These are phyloP conservation scores for Leistus spinibarbis DNA, from an alignment of 2,888 invertebrate genomes.

Conservation along the genomic window DNA sequence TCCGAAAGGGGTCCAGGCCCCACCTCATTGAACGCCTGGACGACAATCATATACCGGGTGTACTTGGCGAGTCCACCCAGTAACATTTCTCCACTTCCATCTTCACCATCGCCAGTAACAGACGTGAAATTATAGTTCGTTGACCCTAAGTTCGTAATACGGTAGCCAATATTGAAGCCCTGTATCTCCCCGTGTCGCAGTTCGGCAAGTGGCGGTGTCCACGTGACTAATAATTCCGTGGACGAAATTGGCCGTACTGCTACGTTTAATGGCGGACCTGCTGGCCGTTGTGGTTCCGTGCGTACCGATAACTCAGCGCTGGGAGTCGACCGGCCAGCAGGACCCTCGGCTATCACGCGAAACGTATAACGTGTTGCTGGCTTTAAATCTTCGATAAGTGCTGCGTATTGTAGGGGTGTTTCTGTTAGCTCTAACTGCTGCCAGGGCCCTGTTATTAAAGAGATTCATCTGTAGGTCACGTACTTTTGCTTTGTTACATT, in stretches of 20 bases:
- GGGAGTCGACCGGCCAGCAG: constrained; percentile 72
- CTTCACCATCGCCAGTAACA: constrained; percentile 71
- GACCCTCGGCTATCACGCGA: constrained; percentile 75
- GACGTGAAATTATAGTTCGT: constrained; percentile 71
- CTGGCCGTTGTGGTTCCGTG: constrained; percentile 74
- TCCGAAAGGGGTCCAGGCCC: constrained; percentile 75
- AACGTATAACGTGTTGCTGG: constrained; percentile 74
- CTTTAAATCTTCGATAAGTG: constrained; percentile 70
- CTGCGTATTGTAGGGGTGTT: constrained; percentile 66
- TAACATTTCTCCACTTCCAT: constrained; percentile 68
- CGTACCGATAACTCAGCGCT: constrained; percentile 67
- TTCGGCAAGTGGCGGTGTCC: constrained; percentile 73
- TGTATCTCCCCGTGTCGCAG: constrained; percentile 74
- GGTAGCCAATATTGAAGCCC: constrained; percentile 76
- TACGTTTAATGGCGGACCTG: constrained; percentile 71
- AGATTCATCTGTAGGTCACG: neutral
- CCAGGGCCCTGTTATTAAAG: constrained; percentile 61
- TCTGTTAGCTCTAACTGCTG: constrained; percentile 70
- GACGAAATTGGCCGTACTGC: constrained; percentile 73
- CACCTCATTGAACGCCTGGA: constrained; percentile 76
- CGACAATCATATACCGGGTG: constrained; percentile 71
- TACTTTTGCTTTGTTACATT: neutral
- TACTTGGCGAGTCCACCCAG: constrained; percentile 69
- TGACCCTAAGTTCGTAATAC: constrained; percentile 61
- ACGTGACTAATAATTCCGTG: constrained; percentile 74